Conservation (phyloP, 2,113 vertebrate genomes). For the Tragelaphus buxtoni region DNA sequence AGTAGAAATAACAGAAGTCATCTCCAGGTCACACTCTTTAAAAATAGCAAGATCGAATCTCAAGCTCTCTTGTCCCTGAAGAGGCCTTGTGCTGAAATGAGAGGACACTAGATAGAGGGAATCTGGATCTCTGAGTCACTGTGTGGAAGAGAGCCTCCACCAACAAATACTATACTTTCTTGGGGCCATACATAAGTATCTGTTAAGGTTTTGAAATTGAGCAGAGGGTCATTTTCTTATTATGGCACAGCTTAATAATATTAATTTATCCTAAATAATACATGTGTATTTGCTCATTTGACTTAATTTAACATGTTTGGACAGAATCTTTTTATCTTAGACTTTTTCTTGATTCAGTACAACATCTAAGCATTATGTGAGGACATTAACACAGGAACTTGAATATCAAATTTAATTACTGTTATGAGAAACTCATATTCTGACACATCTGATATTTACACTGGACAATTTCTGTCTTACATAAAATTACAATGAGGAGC, state of each 20-base stretch:
- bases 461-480: slow-evolving; percentile 21
- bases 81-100: not conserved
- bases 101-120: not conserved
- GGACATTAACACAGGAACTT: not conserved
- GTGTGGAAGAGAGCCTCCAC: not conserved
- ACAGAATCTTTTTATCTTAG: not conserved
- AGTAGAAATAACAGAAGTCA: not conserved
- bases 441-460: not conserved
- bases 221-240: not conserved
- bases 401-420: slow-evolving; percentile 38
- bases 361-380: not conserved
- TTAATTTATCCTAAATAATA: not conserved
- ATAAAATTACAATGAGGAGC: not conserved
- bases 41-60: not conserved
- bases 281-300: not conserved
- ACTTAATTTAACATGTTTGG: not conserved
- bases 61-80: not conserved
- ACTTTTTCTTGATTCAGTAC: slow-evolving; percentile 19
- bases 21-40: not conserved
- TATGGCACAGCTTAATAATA: not conserved
- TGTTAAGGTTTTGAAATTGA: not conserved
- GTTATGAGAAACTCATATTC: not conserved
- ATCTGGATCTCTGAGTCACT: not conserved
- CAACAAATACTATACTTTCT: not conserved
- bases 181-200: not conserved